Evolutionary conservation across 2,113 vertebrate genomes (phyloP).

Genomic region (Gavia stellata): DNA sequence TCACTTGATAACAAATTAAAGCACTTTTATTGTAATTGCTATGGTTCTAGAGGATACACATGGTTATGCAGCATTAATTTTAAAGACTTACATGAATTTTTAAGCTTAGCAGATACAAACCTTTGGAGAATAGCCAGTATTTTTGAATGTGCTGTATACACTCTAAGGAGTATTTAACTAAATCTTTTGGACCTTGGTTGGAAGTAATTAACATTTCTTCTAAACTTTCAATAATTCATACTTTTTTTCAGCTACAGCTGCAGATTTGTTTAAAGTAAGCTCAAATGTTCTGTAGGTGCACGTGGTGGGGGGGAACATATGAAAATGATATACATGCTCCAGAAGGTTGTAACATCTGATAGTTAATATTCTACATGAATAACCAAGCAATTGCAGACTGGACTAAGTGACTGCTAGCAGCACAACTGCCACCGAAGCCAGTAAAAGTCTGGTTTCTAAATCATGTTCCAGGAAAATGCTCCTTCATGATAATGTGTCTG

Average conservation of each 20-base stretch:
- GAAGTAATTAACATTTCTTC: slow-evolving; percentile 49
- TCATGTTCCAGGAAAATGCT: not conserved
- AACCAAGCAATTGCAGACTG: not conserved
- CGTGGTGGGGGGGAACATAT: not conserved
- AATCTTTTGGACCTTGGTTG: slow-evolving; percentile 45
- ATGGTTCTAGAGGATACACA: slow-evolving; percentile 40
- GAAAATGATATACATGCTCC: not conserved
- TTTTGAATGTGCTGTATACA: slow-evolving; percentile 15
- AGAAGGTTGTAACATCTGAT: not conserved
- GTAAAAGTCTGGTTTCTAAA: not conserved
- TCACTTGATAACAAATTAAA: slow-evolving; percentile 52
- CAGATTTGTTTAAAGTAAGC: slow-evolving; percentile 34
- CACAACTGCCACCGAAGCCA: not conserved
- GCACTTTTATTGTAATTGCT: slow-evolving; percentile 46
- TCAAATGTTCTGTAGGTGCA: not conserved
- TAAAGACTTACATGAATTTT: slow-evolving; percentile 56
- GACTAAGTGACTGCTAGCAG: not conserved
- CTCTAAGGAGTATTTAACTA: slow-evolving; percentile 46
- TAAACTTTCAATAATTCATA: slow-evolving; percentile 45
- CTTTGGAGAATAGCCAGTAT: slow-evolving; percentile 54
- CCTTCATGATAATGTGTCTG: not conserved
- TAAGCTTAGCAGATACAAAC: slow-evolving; percentile 58
- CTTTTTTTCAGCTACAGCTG: not conserved
- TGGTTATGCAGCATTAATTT: slow-evolving; percentile 50
- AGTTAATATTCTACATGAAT: not conserved